These are phyloP conservation scores for Pluvianellus socialis DNA, from an alignment of 2,113 vertebrate species.

Conservation along the genomic window DNA sequence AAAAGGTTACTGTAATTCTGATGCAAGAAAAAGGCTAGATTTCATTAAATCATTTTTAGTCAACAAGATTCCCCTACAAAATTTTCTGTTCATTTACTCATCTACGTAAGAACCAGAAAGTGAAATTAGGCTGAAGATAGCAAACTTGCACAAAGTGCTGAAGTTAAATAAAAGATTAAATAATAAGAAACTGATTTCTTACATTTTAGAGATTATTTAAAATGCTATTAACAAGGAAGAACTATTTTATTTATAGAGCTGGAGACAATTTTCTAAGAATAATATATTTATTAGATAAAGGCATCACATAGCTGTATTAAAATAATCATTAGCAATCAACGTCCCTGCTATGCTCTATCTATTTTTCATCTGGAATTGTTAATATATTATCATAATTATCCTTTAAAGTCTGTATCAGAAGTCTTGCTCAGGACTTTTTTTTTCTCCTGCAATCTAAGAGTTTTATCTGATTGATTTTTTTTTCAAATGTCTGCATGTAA, in stretches of 20 bases:
- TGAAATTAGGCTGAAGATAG: neutral
- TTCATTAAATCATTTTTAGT: neutral
- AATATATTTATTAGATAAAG: neutral
- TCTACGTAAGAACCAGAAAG: neutral
- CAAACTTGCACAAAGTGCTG: neutral
- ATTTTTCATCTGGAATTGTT: neutral
- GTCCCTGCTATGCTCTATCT: neutral
- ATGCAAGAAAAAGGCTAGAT: neutral
- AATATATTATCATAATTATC: neutral
- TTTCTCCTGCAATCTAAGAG: neutral
- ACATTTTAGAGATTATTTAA: neutral
- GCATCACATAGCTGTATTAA: neutral
- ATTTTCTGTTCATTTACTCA: neutral
- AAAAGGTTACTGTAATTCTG: neutral
- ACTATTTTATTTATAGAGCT: neutral
- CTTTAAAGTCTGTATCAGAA: neutral
- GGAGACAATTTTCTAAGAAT: neutral
- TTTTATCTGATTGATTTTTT: neutral
- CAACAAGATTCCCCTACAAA: neutral
- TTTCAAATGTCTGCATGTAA: conserved; percentile 7
- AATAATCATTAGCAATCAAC: neutral
- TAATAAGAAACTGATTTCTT: neutral
- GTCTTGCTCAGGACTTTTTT: neutral
- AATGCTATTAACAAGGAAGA: neutral
- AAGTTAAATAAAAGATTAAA: neutral